Evolutionary conservation across 2,113 vertebrate genomes (phyloP).

Genomic region (Petrocephalus zakoni): DNA sequence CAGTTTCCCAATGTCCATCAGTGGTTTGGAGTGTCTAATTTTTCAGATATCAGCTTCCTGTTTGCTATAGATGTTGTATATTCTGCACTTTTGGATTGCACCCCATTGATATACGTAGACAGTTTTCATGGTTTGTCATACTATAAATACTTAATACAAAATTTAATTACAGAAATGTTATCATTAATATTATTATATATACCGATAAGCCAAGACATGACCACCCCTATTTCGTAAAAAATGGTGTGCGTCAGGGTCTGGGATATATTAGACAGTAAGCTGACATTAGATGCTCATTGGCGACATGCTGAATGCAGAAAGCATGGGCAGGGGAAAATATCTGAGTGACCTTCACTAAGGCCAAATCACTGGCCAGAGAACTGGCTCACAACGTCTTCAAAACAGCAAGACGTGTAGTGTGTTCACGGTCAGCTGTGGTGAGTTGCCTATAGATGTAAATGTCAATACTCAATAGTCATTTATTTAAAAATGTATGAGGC

Average conservation of each 20-base stretch:
- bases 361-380: too few species aligned
- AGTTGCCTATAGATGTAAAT: neutral
- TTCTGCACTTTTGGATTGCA: neutral
- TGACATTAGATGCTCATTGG: too few species aligned
- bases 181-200: neutral
- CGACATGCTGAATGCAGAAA: too few species aligned
- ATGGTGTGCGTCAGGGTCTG: neutral
- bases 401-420: neutral
- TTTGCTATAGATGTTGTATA: neutral
- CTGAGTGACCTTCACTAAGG: too few species aligned
- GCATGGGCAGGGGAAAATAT: too few species aligned
- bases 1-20: neutral
- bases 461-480: neutral
- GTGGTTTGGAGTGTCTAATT: neutral
- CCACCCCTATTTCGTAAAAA: neutral
- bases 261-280: too few species aligned
- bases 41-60: neutral
- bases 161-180: neutral
- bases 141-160: neutral
- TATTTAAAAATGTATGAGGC: neutral
- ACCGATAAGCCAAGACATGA: neutral
- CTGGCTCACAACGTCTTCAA: too few species aligned
- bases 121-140: neutral
- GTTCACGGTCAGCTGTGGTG: neutral
- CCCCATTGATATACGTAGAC: neutral